phyloP scores from a whole-genome alignment of 2,113 vertebrate genomes.

The Erpornis zantholeuca region DNA sequence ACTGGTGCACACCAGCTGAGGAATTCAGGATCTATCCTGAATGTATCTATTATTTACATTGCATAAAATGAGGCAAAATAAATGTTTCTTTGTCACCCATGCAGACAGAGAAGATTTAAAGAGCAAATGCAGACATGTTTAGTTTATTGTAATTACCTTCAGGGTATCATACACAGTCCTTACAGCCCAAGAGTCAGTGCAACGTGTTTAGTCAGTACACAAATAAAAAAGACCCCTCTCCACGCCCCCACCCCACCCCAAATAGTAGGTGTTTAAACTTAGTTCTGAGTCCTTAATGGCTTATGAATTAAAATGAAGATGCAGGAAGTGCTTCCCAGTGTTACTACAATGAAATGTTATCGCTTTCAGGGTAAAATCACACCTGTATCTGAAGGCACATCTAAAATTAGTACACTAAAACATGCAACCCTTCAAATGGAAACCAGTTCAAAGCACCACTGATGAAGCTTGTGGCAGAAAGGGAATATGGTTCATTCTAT shows the following conservation, averaged over 20 bases:
- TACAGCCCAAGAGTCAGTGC: not conserved
- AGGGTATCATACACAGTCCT: not conserved
- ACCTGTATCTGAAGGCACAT: not conserved
- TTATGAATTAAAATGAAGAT: not conserved
- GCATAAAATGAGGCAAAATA: conserved; percentile 8
- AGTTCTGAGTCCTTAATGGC: not conserved
- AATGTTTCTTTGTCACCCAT: not conserved
- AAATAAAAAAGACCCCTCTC: not conserved
- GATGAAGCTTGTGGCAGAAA: not conserved
- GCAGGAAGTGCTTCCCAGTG: not conserved
- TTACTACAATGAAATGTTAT: not conserved
- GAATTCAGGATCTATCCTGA: not conserved
- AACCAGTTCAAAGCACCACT: not conserved
- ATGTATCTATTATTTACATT: not conserved
- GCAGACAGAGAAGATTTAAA: not conserved
- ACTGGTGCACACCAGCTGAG: not conserved
- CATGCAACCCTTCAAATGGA: not conserved
- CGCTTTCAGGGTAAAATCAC: not conserved
- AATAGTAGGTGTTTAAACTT: not conserved
- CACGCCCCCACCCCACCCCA: not conserved
- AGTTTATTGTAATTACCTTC: not conserved
- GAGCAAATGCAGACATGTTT: not conserved
- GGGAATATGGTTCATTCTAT: not conserved
- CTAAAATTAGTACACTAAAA: not conserved
- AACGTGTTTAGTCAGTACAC: not conserved